phyloP scores from a whole-genome alignment of 2,113 vertebrate species.

The Campylorhamphus procurvoides region DNA sequence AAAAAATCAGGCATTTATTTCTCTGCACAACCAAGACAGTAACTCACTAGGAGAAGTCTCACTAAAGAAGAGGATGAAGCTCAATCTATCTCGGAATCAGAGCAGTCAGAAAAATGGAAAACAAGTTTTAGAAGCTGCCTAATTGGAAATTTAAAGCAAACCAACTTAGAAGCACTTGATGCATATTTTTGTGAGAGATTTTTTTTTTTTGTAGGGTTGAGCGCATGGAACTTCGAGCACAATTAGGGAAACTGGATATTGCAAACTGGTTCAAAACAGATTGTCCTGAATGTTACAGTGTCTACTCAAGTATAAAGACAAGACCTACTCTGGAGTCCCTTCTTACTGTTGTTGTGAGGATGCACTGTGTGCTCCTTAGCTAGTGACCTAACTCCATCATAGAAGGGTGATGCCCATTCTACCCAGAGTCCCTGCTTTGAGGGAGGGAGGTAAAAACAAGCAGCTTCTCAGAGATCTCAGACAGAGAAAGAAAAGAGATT shows the following conservation, averaged over 20 bases:
- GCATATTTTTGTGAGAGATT: background rate
- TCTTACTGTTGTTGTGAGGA: background rate
- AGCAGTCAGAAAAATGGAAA: background rate
- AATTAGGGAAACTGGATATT: background rate
- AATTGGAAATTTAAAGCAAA: background rate
- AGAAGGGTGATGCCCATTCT: background rate
- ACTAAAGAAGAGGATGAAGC: background rate
- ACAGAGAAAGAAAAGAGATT: background rate
- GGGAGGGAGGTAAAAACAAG: background rate
- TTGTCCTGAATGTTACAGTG: background rate
- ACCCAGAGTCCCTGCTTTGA: background rate
- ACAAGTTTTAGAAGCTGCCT: background rate
- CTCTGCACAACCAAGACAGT: background rate
- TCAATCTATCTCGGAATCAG: background rate
- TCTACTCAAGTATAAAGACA: background rate
- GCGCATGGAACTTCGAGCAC: fast-evolving
- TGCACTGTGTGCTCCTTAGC: background rate
- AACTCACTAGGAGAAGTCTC: background rate
- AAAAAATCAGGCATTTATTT: background rate
- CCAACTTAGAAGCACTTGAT: background rate
- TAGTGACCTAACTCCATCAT: background rate
- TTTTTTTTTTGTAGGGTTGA: background rate
- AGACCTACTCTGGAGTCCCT: background rate
- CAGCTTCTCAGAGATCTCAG: background rate
- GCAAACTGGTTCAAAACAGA: background rate